Evolutionary conservation across 1,140 invertebrate species (phyloP).

Genomic region (Papilio aristodemus): DNA sequence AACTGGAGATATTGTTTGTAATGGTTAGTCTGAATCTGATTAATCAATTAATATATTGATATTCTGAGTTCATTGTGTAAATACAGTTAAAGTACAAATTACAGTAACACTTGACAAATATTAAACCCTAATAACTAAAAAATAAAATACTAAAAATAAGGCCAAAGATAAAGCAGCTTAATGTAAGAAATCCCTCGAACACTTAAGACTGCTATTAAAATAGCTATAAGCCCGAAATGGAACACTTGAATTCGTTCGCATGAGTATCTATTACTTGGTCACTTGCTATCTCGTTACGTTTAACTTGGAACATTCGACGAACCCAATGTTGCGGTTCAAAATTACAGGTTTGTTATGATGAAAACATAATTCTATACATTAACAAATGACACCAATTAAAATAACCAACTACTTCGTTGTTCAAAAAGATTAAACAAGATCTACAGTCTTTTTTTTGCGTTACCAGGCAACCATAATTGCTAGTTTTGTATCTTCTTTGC

Average conservation of each 20-base stretch:
- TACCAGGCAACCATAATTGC: neutral
- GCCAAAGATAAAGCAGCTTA: too few species aligned
- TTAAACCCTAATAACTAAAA: too few species aligned
- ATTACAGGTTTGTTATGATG: conserved; percentile 27
- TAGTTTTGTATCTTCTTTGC: neutral
- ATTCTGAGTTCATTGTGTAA: too few species aligned
- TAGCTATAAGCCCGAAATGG: conserved; percentile 45
- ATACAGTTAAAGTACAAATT: too few species aligned
- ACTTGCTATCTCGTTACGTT: conserved; percentile 15
- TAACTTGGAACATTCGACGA: conserved; percentile 1
- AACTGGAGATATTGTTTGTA: too few species aligned
- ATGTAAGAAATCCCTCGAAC: conserved; percentile 39
- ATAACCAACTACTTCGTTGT: conserved; percentile 14
- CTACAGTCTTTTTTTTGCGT: neutral
- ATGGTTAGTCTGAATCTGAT: too few species aligned
- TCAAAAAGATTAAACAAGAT: conserved; percentile 13
- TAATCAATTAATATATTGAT: too few species aligned
- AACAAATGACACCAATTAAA: conserved; percentile 31
- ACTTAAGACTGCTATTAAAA: conserved; percentile 53
- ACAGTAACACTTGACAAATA: too few species aligned
- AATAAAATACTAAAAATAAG: neutral
- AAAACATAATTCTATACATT: conserved; percentile 44
- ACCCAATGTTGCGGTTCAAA: conserved; percentile 14
- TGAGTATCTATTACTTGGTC: conserved; percentile 34
- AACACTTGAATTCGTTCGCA: conserved; percentile 52